A percentile compares a stretch with the other conserved stretches of the same genome.
phyloP scores from a whole-genome alignment of 1,140 invertebrate species.

The Papilio polytes region DNA sequence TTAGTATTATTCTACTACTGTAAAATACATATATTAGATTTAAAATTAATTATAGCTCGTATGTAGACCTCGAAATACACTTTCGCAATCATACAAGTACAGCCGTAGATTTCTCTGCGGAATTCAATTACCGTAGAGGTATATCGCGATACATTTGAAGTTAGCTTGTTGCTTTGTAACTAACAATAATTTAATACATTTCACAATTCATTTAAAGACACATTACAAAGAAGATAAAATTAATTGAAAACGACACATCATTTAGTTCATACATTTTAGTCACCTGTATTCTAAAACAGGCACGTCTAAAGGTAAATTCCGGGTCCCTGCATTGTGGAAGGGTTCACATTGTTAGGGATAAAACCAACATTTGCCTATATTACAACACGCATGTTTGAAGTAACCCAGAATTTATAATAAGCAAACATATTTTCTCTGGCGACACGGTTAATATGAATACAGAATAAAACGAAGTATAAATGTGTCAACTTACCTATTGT shows the following conservation, averaged over 20 bases:
- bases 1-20: too few species aligned
- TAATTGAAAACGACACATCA: not conserved
- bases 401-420: constrained; percentile 43
- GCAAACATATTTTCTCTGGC: constrained; percentile 33
- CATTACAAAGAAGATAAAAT: not conserved
- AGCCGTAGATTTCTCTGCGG: not conserved
- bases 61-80: not conserved
- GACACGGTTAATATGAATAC: constrained; percentile 6
- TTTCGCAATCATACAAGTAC: not conserved
- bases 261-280: not conserved
- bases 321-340: constrained; percentile 32
- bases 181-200: not conserved
- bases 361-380: constrained; percentile 34
- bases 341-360: constrained; percentile 38
- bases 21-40: too few species aligned
- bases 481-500: constrained; percentile 89
- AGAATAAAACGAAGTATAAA: not conserved
- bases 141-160: not conserved
- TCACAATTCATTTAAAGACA: not conserved
- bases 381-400: constrained; percentile 29
- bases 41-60: not conserved
- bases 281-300: constrained; percentile 9
- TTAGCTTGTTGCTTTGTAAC: not conserved
- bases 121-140: not conserved
- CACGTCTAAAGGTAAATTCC: constrained; percentile 26